Evolutionary conservation across 2,888 invertebrate genomes (phyloP), one percentile per base, ranked within the genome.

Genomic region (Dynastes maya): DNA sequence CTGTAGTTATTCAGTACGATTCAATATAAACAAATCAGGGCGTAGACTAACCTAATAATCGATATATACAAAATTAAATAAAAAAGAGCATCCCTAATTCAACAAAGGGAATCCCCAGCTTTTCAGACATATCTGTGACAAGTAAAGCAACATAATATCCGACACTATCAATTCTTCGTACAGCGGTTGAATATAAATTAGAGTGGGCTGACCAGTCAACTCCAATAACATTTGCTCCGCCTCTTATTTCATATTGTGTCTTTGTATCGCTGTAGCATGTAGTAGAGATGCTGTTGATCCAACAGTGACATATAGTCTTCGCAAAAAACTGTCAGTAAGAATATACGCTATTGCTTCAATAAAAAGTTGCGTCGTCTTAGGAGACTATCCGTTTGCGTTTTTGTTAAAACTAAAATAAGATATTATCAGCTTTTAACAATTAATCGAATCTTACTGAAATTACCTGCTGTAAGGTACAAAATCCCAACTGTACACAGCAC

Each of bases 121-220:
- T 72, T 22, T 53, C 2, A 13, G 49, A 74, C 67, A 78, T 67
- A 11, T 79, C 77, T 22, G 58, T 11, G 16, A 79, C 37, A 8
- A 79, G 45, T 51, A 67, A 53, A 16, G 72, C 79, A 40, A 77
- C 29, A 11, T 55, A 75, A 55, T 49, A 29, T 11, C 65, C 78
- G 29, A 78, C 78, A 11, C 29, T 53, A 27, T 75, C 16, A 29
- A 68, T 51, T 9, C 45, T 55, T 22, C 40, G 13, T 8, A 58
- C 65, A n/a, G 75, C 75, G 8, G n/a, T 37, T 1, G 61, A 68
- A 68, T 78, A 78, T 29, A 65, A 40, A n/a, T 45, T 29, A 45
- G 78, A 37, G 29, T 78, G 78, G 3, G n/a, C 27, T 22, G 68
- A 49, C 78, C 78, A 78, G 49, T 78, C 78, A n/a, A 78, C 75